A percentile compares a stretch with the other conserved stretches of the same genome.
phyloP scores from a whole-genome alignment of 2,113 vertebrate species.

The Hassar affinis region DNA sequence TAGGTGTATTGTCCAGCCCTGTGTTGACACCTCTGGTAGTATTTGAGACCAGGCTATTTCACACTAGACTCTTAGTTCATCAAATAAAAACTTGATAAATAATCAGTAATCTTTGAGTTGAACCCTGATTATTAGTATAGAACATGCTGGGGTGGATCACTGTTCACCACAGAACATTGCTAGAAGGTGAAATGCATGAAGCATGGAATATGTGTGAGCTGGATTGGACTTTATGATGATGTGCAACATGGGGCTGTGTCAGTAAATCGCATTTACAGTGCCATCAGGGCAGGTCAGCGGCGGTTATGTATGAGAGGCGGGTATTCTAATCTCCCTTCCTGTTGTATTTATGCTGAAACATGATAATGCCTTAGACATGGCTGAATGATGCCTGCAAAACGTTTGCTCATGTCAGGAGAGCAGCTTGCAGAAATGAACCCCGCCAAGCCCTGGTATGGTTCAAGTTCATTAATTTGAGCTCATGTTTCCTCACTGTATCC shows the following conservation, averaged over 20 bases:
- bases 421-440: slow-evolving; percentile 1
- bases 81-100: background rate
- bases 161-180: background rate
- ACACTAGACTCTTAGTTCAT: background rate
- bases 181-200: background rate
- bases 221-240: background rate
- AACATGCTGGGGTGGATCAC: background rate
- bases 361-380: slow-evolving; percentile 7
- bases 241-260: background rate
- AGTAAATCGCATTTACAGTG: slow-evolving; percentile 12
- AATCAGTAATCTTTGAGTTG: background rate
- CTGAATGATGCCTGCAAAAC: background rate
- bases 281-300: background rate
- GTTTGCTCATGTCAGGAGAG: background rate
- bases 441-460: background rate
- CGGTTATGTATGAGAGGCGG: background rate
- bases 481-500: slow-evolving; percentile 35
- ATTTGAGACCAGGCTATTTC: background rate
- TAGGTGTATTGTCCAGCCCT: no score
- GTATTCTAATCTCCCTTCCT: slow-evolving; percentile 16
- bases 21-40: background rate
- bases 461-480: slow-evolving; percentile 10
- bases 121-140: background rate
- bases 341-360: slow-evolving; percentile 24
- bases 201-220: background rate